phyloP scores from a whole-genome alignment of 2,113 vertebrate genomes.

The Poeciliopsis prolifica region DNA sequence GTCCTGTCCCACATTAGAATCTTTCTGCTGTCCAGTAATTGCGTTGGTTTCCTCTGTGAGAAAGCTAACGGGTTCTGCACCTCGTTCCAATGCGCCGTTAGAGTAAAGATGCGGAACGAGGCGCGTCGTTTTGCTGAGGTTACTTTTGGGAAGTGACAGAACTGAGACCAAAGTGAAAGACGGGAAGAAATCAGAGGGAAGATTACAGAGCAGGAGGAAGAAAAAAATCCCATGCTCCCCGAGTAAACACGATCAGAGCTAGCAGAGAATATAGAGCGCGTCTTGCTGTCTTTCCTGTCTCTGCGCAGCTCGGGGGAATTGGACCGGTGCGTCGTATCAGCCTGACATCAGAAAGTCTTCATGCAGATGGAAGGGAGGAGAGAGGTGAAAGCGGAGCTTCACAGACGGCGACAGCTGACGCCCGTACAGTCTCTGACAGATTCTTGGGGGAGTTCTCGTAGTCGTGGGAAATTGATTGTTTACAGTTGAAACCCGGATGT shows the following conservation, averaged over 20 bases:
- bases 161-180: slow-evolving; percentile 60
- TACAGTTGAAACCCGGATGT: slow-evolving; percentile 39
- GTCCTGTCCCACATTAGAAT: no score
- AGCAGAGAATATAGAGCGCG: slow-evolving; percentile 49
- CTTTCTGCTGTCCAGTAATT: no score
- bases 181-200: slow-evolving; percentile 56
- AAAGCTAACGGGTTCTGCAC: background rate
- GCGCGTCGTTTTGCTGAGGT: slow-evolving; percentile 22
- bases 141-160: slow-evolving; percentile 45
- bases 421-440: slow-evolving; percentile 46
- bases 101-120: slow-evolving; percentile 21
- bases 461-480: slow-evolving; percentile 17
- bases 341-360: slow-evolving; percentile 54
- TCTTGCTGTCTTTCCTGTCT: slow-evolving; percentile 17
- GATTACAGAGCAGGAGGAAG: slow-evolving; percentile 49
- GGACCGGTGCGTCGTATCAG: slow-evolving; percentile 46
- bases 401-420: slow-evolving; percentile 27
- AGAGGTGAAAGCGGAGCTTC: slow-evolving; percentile 35
- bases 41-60: no score
- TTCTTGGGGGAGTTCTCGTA: slow-evolving; percentile 25
- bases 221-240: slow-evolving; percentile 36
- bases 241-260: slow-evolving; percentile 72
- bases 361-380: slow-evolving; percentile 51
- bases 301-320: slow-evolving; percentile 23
- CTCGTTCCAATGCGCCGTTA: background rate